Percentiles rank a stretch among this genome's conserved stretches.
These are phyloP conservation scores for Drosophila azteca DNA, from an alignment of 1,140 invertebrate genomes.

Conservation along the genomic window DNA sequence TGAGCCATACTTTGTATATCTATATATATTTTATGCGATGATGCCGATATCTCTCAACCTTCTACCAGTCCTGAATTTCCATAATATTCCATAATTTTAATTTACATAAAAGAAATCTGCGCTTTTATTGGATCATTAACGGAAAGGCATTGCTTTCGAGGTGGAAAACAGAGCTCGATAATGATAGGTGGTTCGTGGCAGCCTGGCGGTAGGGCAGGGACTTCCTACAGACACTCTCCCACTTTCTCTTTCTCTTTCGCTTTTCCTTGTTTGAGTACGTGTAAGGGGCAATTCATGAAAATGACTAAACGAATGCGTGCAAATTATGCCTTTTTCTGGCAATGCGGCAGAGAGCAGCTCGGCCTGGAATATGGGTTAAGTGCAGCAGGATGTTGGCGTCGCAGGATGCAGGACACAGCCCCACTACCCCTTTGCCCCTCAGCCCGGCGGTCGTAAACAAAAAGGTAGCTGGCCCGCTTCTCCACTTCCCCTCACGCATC, in stretches of 20 bases:
- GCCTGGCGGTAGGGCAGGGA: conserved; percentile 8
- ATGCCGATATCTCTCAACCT: too few species aligned
- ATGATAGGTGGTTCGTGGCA: conserved; percentile 1
- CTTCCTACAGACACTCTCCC: conserved; percentile 1
- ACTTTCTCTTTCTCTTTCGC: background rate
- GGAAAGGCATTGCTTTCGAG: background rate
- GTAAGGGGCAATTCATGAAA: conserved; percentile 74
- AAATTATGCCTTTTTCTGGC: conserved; percentile 68
- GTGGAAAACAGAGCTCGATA: background rate
- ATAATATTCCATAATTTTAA: background rate
- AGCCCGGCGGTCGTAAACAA: conserved; percentile 67
- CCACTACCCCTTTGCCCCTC: conserved; percentile 6
- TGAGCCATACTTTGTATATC: too few species aligned
- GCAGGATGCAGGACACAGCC: conserved; percentile 41
- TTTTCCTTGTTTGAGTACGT: conserved; percentile 12
- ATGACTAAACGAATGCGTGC: conserved; percentile 80
- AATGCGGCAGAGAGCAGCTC: background rate
- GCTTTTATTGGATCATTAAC: conserved; percentile 8
- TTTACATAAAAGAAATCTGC: background rate
- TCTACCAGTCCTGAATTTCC: too few species aligned
- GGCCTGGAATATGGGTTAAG: conserved; percentile 70
- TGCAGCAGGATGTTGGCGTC: conserved; percentile 66
- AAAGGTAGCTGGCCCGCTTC: conserved; percentile 50
- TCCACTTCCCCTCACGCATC: conserved; percentile 7
- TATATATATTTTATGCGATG: background rate